Percentiles rank a stretch among this genome's conserved stretches.
phyloP scores from a whole-genome alignment of 1,140 invertebrate genomes.

The Cydia amplana region DNA sequence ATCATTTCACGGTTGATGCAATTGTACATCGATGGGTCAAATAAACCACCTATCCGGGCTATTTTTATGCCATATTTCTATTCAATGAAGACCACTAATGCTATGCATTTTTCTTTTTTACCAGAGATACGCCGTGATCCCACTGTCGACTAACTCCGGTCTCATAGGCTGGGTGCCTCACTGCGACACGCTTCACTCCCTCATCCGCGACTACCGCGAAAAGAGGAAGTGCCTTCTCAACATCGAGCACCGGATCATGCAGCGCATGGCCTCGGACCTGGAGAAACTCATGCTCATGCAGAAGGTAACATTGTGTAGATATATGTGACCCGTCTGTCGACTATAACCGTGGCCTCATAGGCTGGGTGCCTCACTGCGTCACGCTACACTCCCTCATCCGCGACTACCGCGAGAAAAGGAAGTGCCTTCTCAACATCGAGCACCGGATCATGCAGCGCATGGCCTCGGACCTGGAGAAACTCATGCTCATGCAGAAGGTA shows the following conservation, averaged over 20 bases:
- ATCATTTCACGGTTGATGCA: too few relatives aligned
- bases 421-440: conserved; percentile 96
- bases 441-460: too few relatives aligned
- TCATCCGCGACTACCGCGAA: conserved; percentile 97
- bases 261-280: conserved; percentile 97
- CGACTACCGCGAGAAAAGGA: conserved; percentile 99
- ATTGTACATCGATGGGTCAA: too few relatives aligned
- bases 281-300: conserved; percentile 98
- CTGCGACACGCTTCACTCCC: conserved; percentile 89
- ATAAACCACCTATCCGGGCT: too few relatives aligned
- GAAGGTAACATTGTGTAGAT: conserved; percentile 80
- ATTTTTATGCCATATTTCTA: too few relatives aligned
- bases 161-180: conserved; percentile 98
- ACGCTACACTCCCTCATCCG: conserved; percentile 95
- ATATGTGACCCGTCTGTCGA: conserved; percentile 76
- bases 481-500: too few relatives aligned
- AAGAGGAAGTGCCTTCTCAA: conserved; percentile 99
- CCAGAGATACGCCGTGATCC: conserved; percentile 94
- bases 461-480: too few relatives aligned
- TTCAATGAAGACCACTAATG: too few relatives aligned
- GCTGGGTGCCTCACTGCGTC: conserved; percentile 92
- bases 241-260: conserved; percentile 99
- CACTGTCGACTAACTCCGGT: conserved; percentile 98
- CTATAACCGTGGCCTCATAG: conserved; percentile 97
- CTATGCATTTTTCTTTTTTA: background rate